These are phyloP conservation scores for Tachyglossus aculeatus DNA, from an alignment of 2,797 vertebrate genomes.

Conservation along the genomic window DNA sequence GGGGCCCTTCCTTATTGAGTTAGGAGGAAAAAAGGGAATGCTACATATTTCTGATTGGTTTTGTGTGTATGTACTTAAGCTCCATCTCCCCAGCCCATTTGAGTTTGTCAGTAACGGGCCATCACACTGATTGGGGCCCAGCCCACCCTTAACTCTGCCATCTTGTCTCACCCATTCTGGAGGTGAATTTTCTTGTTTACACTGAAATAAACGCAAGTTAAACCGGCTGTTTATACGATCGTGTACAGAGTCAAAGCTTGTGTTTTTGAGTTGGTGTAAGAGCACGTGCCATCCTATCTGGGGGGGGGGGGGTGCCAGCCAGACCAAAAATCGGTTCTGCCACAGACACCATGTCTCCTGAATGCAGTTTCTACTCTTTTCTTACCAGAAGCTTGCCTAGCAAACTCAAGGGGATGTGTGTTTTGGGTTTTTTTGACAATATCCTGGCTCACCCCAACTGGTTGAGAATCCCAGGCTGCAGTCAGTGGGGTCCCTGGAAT, in stretches of 20 bases:
- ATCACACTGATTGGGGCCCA: slow-evolving; percentile 51
- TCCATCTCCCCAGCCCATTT: no score
- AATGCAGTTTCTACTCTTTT: slow-evolving; percentile 75
- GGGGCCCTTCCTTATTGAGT: not conserved
- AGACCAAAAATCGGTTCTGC: slow-evolving; percentile 72
- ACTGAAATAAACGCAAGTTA: slow-evolving; percentile 77
- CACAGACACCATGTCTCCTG: slow-evolving; percentile 69
- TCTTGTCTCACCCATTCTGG: slow-evolving; percentile 56
- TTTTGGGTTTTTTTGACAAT: slow-evolving; percentile 60
- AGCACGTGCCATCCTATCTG: slow-evolving; percentile 62
- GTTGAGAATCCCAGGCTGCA: slow-evolving; percentile 49
- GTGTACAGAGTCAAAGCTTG: slow-evolving; percentile 65
- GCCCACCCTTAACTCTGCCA: slow-evolving; percentile 53
- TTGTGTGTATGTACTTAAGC: slow-evolving; percentile 48
- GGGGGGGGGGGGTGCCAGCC: slow-evolving; percentile 69
- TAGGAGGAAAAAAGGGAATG: not conserved
- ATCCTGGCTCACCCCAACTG: slow-evolving; percentile 40
- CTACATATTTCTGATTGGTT: slow-evolving; percentile 48
- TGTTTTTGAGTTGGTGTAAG: slow-evolving; percentile 67
- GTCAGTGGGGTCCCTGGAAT: slow-evolving; percentile 39
- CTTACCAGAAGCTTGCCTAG: slow-evolving; percentile 62
- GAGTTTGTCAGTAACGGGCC: no score
- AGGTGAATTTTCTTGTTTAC: slow-evolving; percentile 72
- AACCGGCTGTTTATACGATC: slow-evolving; percentile 75
- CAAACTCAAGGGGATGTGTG: slow-evolving; percentile 41